Conservation (phyloP, 2,888 invertebrate species). For the Microctonus brassicae region DNA sequence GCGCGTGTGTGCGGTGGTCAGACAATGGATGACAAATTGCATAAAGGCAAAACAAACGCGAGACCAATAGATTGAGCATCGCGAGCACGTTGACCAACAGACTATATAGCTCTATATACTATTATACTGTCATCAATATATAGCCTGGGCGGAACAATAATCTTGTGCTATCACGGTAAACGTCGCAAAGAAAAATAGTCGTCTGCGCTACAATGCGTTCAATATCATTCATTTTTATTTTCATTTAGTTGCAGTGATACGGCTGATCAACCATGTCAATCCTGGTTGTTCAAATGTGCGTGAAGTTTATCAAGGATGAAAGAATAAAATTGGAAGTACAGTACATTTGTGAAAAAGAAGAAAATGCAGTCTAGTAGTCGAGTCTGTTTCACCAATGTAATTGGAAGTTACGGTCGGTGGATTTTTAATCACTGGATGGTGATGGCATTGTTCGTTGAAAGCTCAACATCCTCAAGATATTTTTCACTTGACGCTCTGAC, state of each 20-base stretch:
- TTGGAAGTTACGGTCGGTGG: conserved; percentile 25
- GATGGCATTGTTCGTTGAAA: conserved; percentile 16
- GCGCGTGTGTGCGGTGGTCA: conserved; percentile 38
- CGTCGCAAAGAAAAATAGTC: conserved; percentile 55
- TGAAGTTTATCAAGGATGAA: conserved; percentile 15
- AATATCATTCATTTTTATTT: no score
- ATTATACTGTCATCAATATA: conserved; percentile 57
- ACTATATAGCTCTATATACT: conserved; percentile 29
- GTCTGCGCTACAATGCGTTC: no score
- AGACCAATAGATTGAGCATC: conserved; percentile 54
- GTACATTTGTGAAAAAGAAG: not conserved
- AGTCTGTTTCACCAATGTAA: conserved; percentile 4
- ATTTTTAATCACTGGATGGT: conserved; percentile 33
- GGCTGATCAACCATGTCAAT: conserved; percentile 9
- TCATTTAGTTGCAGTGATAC: conserved; percentile 4
- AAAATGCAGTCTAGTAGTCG: not conserved
- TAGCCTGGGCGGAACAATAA: conserved; percentile 51
- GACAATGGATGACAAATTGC: conserved; percentile 67
- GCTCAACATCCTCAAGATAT: conserved; percentile 17
- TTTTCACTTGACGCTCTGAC: conserved; percentile 26
- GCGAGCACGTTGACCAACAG: conserved; percentile 33
- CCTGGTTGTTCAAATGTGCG: conserved; percentile 7
- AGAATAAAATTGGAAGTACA: conserved; percentile 2
- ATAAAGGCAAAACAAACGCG: conserved; percentile 60
- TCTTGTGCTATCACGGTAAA: conserved; percentile 49